A percentile compares a stretch with the other conserved stretches of the same genome.
Conservation (phyloP, 2,113 vertebrate genomes). For the Pteropus alecto region DNA sequence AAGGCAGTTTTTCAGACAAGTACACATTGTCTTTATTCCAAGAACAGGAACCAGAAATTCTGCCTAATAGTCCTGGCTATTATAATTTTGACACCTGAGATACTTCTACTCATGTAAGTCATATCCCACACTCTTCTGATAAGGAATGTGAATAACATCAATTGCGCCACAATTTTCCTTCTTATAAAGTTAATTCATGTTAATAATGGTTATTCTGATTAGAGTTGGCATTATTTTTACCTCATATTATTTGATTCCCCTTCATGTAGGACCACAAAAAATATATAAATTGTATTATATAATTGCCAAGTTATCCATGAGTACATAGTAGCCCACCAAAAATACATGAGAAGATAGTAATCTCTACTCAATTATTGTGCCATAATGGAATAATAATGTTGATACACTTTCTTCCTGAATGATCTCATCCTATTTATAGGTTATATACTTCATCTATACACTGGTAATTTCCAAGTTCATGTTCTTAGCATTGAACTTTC, state of each 20-base stretch:
- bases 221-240: not conserved
- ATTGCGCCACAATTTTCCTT: not conserved
- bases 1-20: not conserved
- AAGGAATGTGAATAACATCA: not conserved
- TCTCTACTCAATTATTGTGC: not conserved
- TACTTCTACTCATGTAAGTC: not conserved
- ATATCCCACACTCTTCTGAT: not conserved
- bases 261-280: not conserved
- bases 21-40: not conserved
- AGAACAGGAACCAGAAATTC: not conserved
- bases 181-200: not conserved
- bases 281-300: not conserved
- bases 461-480: not conserved
- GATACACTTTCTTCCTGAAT: not conserved
- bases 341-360: not conserved
- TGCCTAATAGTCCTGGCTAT: not conserved
- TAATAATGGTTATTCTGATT: not conserved
- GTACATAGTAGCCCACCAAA: not conserved
- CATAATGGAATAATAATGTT: not conserved
- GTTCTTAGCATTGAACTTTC: not conserved
- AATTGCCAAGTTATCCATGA: not conserved
- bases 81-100: not conserved
- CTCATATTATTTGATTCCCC: not conserved
- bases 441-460: not conserved
- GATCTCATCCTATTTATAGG: not conserved